Conservation (phyloP, 35 echinoderm and acorn worm species). For the Heliocidaris erythrogramma region DNA sequence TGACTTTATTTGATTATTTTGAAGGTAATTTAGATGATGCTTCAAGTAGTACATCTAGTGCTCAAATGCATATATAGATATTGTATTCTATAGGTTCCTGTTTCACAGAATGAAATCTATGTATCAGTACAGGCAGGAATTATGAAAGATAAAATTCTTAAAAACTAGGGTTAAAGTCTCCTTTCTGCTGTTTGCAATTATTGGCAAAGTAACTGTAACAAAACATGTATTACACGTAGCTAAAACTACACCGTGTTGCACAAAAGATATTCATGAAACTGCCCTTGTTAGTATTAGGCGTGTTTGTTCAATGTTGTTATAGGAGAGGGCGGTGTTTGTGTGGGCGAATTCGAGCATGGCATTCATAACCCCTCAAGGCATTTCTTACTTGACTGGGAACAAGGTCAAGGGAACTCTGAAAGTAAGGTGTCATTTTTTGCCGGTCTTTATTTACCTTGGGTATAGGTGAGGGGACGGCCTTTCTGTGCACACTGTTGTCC, state of each 20-base stretch:
- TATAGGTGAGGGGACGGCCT: slow-evolving; percentile 6
- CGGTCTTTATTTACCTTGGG: background rate
- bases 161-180: background rate
- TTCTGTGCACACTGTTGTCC: background rate
- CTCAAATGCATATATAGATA: background rate
- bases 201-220: background rate
- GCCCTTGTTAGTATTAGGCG: background rate
- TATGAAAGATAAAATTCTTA: too few relatives aligned
- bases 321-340: slow-evolving; percentile 7
- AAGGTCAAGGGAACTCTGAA: slow-evolving; percentile 9
- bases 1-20: background rate
- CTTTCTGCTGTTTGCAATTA: background rate
- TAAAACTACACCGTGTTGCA: background rate
- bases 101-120: background rate
- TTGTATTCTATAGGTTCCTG: background rate
- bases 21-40: background rate
- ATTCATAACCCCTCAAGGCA: slow-evolving; percentile 1
- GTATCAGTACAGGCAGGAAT: too few relatives aligned
- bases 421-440: background rate
- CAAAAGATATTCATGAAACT: background rate
- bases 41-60: background rate
- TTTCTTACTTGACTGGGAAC: slow-evolving; percentile 10
- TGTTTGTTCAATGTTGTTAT: slow-evolving; percentile 11
- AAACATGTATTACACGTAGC: background rate
- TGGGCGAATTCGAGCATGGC: background rate